Percentiles rank a stretch among this genome's conserved stretches.
phyloP scores from a whole-genome alignment of 2,888 invertebrate genomes.

The Pammene fasciana region DNA sequence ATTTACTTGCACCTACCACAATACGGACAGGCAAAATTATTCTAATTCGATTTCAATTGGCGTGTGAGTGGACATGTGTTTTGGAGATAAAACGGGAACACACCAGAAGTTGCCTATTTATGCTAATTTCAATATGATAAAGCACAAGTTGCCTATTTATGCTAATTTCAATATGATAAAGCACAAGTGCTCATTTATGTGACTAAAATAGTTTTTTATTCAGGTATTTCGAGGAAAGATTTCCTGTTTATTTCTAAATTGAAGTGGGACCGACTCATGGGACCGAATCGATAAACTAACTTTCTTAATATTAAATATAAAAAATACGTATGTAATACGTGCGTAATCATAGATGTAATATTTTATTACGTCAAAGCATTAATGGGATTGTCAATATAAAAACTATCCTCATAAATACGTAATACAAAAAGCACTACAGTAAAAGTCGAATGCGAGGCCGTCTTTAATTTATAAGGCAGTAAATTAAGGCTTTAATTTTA shows the following conservation, averaged over 20 bases:
- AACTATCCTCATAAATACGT: constrained; percentile 37
- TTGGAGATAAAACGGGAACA: constrained; percentile 54
- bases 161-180: constrained; percentile 54
- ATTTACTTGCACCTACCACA: constrained; percentile 5
- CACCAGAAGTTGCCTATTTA: constrained; percentile 45
- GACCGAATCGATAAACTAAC: too few relatives aligned
- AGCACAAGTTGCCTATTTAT: constrained; percentile 61
- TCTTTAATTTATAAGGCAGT: constrained; percentile 59
- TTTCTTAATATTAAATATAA: too few relatives aligned
- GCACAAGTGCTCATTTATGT: constrained; percentile 59
- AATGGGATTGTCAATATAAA: constrained; percentile 36
- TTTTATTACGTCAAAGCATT: constrained; percentile 17
- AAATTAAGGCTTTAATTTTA: constrained; percentile 63
- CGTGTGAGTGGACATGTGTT: constrained; percentile 65
- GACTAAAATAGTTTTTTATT: not conserved
- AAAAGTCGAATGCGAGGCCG: constrained; percentile 48
- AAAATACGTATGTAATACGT: constrained; percentile 1
- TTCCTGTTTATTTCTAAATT: too few relatives aligned
- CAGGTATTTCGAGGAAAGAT: too few relatives aligned
- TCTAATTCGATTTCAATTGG: constrained; percentile 52
- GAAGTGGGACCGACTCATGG: too few relatives aligned
- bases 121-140: constrained; percentile 56
- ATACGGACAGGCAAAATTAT: constrained; percentile 47
- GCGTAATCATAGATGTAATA: constrained; percentile 19
- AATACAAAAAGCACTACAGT: constrained; percentile 43